Conservation (phyloP, 2,797 vertebrate genomes). For the Antrozous pallidus region DNA sequence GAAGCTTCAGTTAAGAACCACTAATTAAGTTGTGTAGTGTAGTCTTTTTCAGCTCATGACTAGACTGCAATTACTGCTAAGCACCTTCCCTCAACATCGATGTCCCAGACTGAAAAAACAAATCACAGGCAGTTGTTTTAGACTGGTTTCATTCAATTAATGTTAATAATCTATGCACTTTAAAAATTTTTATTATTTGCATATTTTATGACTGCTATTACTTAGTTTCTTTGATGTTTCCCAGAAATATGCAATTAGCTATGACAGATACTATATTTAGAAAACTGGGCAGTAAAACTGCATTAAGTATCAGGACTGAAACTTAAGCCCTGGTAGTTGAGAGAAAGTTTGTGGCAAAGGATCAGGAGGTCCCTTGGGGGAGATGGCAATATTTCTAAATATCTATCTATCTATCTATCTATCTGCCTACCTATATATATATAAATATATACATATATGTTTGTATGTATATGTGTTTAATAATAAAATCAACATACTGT, state of each 20-base stretch:
- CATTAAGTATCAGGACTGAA: background rate
- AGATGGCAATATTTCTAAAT: background rate
- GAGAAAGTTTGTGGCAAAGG: background rate
- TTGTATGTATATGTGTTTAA: background rate
- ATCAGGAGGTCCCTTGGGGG: background rate
- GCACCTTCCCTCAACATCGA: background rate
- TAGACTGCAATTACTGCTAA: slow-evolving; percentile 22
- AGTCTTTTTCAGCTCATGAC: background rate
- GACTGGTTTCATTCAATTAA: background rate
- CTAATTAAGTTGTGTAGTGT: slow-evolving; percentile 41
- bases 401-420: background rate
- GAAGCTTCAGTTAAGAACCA: slow-evolving; percentile 49
- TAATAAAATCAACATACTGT: background rate
- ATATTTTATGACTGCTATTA: background rate
- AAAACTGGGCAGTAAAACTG: background rate
- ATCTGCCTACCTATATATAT: background rate
- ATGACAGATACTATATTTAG: background rate
- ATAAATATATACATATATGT: background rate
- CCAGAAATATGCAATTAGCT: background rate
- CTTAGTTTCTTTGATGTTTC: background rate
- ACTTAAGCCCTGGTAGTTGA: background rate
- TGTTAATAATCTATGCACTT: background rate
- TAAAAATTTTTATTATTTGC: background rate
- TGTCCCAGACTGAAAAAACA: background rate
- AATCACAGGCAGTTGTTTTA: background rate